Percentiles rank a stretch among this genome's conserved stretches.
These are phyloP conservation scores for Drosophila vallismaia DNA, from an alignment of 2,888 invertebrate genomes.

Conservation along the genomic window DNA sequence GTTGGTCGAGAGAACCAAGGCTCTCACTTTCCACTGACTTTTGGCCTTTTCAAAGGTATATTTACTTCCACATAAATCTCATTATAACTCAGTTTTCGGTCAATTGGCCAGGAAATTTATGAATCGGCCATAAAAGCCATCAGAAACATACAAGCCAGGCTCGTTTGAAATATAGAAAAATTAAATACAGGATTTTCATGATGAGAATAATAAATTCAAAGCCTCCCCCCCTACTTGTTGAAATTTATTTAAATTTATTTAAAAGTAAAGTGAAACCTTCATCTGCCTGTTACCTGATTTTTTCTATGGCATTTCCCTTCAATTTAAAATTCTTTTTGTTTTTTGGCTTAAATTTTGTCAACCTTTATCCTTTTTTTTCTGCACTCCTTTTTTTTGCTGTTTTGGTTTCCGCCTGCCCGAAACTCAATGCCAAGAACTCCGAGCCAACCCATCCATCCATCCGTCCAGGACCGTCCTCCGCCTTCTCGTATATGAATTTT, in stretches of 20 bases:
- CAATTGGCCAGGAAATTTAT: too few species aligned
- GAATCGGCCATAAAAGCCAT: too few species aligned
- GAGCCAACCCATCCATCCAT: background rate
- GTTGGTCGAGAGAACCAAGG: background rate
- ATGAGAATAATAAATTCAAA: too few species aligned
- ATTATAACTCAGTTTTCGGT: too few species aligned
- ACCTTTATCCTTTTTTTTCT: slow-evolving; percentile 14
- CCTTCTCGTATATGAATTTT: slow-evolving; percentile 62
- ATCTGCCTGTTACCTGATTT: background rate
- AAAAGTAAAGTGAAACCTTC: too few species aligned
- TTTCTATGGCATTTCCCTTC: background rate
- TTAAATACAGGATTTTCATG: too few species aligned
- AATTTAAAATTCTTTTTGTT: slow-evolving; percentile 46
- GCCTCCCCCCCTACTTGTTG: too few species aligned
- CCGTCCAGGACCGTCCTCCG: background rate
- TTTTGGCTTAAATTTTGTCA: slow-evolving; percentile 19
- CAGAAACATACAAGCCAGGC: too few species aligned
- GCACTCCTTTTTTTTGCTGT: slow-evolving; percentile 1
- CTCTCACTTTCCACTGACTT: background rate
- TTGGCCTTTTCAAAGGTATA: too few species aligned
- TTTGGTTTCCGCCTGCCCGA: slow-evolving; percentile 19
- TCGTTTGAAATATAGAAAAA: too few species aligned
- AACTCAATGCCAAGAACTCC: slow-evolving; percentile 5
- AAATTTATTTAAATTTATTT: too few species aligned
- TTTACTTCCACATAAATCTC: too few species aligned